These are phyloP conservation scores for Chloroclystis v-ata DNA, from an alignment of 2,888 invertebrate species.

Conservation along the genomic window DNA sequence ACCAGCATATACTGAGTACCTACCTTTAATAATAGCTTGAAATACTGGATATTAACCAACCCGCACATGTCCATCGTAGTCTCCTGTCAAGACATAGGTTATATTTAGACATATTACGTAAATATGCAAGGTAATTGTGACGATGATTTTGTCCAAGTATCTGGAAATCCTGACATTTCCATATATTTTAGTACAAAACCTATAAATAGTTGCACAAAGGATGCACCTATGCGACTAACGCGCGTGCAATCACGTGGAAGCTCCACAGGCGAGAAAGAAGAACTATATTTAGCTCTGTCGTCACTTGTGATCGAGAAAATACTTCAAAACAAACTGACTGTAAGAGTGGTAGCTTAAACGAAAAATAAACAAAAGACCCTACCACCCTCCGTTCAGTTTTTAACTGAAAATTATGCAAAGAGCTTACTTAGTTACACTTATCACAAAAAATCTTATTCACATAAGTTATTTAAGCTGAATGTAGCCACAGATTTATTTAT, in stretches of 20 bases:
- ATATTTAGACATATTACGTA: too few relatives aligned
- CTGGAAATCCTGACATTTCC: too few relatives aligned
- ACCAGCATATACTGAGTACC: too few relatives aligned
- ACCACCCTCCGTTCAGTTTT: background rate
- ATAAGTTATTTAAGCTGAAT: constrained; percentile 55
- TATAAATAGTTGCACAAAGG: constrained; percentile 47
- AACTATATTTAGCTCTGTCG: constrained; percentile 39
- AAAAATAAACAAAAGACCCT: background rate
- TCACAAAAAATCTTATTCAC: constrained; percentile 38
- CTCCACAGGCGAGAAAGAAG: constrained; percentile 35
- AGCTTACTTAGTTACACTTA: constrained; percentile 20
- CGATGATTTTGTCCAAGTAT: too few relatives aligned
- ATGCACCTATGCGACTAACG: constrained; percentile 54
- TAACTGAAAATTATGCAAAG: constrained; percentile 1
- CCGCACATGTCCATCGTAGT: too few relatives aligned
- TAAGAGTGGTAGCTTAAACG: background rate
- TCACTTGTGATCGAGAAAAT: constrained; percentile 6
- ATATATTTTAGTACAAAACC: background rate
- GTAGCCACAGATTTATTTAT: constrained; percentile 60
- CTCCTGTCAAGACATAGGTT: too few relatives aligned
- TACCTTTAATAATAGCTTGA: too few relatives aligned
- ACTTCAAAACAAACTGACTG: background rate
- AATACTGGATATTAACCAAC: too few relatives aligned
- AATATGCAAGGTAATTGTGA: too few relatives aligned
- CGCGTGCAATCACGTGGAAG: constrained; percentile 51